Conservation (phyloP, 2,888 invertebrate species). For the Stenurella melanura region DNA sequence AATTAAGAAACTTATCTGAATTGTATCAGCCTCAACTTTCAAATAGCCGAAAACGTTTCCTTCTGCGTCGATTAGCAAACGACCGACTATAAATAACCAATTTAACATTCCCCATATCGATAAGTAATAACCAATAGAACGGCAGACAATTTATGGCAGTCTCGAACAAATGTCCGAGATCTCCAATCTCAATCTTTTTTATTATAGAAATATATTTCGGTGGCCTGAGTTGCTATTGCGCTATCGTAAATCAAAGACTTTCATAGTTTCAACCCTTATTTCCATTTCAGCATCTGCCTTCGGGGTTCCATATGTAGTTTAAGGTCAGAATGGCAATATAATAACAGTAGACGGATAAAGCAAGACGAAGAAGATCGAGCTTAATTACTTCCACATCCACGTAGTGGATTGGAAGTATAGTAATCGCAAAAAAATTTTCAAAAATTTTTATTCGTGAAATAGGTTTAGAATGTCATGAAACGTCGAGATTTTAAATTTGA, state of each 20-base stretch:
- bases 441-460: too few relatives aligned
- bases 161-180: constrained; percentile 20
- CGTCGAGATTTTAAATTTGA: too few relatives aligned
- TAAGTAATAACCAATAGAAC: constrained; percentile 32
- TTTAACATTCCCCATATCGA: constrained; percentile 25
- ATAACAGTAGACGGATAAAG: not conserved
- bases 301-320: not conserved
- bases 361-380: not conserved
- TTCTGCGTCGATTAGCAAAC: constrained; percentile 15
- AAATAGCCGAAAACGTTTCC: constrained; percentile 11
- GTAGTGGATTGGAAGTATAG: too few relatives aligned
- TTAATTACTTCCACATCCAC: too few relatives aligned
- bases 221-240: constrained; percentile 1
- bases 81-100: constrained; percentile 18
- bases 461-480: too few relatives aligned
- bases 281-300: constrained; percentile 12
- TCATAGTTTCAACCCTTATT: constrained; percentile 17
- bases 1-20: not conserved
- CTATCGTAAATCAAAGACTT: constrained; percentile 30
- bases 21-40: constrained; percentile 1
- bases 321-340: not conserved
- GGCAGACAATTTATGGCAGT: constrained; percentile 11
- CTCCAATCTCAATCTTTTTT: constrained; percentile 35
- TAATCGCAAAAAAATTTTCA: too few relatives aligned
- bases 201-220: constrained; percentile 34